Conservation (phyloP, 2,113 vertebrate species). For the Rhynchopsitta pachyrhyncha region DNA sequence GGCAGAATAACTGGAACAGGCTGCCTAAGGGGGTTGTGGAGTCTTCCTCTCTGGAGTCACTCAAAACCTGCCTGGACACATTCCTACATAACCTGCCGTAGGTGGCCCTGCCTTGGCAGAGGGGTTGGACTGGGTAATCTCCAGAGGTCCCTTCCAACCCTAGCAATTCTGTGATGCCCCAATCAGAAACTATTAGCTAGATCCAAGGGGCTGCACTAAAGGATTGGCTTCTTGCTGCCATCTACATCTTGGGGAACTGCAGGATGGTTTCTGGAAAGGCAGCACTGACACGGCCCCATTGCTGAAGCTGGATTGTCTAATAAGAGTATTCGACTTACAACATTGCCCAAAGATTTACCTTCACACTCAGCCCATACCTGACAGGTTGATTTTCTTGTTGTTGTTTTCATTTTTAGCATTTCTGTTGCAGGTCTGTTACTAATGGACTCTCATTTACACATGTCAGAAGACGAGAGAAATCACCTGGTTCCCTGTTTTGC, state of each 20-base stretch:
- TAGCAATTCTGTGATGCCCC: background rate
- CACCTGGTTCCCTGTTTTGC: conserved; percentile 66
- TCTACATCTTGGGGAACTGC: accelerated
- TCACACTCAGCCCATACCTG: background rate
- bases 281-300: background rate
- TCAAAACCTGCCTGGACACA: background rate
- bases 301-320: no score
- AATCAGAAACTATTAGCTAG: background rate
- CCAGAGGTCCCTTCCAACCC: background rate
- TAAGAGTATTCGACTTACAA: accelerated
- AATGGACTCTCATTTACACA: conserved; percentile 64
- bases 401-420: conserved; percentile 47
- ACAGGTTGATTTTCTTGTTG: background rate
- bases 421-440: conserved; percentile 49
- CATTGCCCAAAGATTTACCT: background rate
- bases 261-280: background rate
- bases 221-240: accelerated
- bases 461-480: conserved; percentile 68
- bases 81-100: background rate
- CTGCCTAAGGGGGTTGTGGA: background rate
- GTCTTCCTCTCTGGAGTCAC: background rate
- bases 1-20: background rate
- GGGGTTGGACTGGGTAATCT: background rate
- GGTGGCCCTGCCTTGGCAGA: background rate
- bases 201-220: background rate